A percentile compares a stretch with the other conserved stretches of the same genome.
Conservation (phyloP, 2,797 vertebrate species). For the Echeneis naucrates region DNA sequence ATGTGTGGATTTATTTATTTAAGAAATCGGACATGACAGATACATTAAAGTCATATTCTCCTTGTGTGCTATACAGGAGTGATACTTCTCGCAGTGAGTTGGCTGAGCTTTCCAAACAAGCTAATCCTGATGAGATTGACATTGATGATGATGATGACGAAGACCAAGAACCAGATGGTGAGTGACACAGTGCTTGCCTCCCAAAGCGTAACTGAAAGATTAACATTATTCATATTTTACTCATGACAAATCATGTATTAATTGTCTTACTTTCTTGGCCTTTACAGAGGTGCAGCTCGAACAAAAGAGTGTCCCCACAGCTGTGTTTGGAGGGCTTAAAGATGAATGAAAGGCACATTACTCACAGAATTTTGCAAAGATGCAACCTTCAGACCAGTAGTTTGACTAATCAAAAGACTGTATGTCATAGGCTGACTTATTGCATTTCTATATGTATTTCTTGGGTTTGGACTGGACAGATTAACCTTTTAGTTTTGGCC, state of each 20-base stretch:
- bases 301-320: slow-evolving; percentile 91
- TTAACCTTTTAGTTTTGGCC: slow-evolving; percentile 48
- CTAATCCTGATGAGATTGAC: slow-evolving; percentile 94
- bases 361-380: not conserved
- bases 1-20: not conserved
- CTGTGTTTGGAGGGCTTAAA: slow-evolving; percentile 93
- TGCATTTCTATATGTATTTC: slow-evolving; percentile 7
- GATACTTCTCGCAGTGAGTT: slow-evolving; percentile 91
- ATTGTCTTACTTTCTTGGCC: slow-evolving; percentile 13
- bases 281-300: slow-evolving; percentile 91
- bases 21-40: not conserved
- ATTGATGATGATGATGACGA: slow-evolving; percentile 90
- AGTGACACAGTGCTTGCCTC: slow-evolving; percentile 40
- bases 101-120: slow-evolving; percentile 90
- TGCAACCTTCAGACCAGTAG: slow-evolving; percentile 9
- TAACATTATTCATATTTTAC: slow-evolving; percentile 11
- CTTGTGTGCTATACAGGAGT: slow-evolving; percentile 81
- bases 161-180: slow-evolving; percentile 90
- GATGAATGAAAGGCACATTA: slow-evolving; percentile 68
- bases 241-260: slow-evolving; percentile 8
- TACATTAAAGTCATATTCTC: not conserved
- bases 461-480: slow-evolving; percentile 15
- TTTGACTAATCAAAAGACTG: too few relatives aligned
- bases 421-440: too few relatives aligned
- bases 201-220: not conserved